A percentile compares a stretch with the other conserved stretches of the same genome.
Conservation (phyloP, 2,888 invertebrate genomes). For the Vanessa cardui region DNA sequence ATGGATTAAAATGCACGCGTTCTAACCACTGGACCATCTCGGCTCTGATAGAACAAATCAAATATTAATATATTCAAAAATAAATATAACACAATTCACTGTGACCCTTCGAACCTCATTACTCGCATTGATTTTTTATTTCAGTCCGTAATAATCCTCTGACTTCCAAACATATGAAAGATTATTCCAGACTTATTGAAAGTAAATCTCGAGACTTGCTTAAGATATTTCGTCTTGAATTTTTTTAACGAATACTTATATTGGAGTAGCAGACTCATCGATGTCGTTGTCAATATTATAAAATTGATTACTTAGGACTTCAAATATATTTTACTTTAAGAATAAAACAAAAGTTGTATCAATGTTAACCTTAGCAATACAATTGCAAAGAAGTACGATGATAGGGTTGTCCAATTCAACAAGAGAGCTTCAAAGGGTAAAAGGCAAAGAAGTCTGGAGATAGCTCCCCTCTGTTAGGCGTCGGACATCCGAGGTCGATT, state of each 20-base stretch:
- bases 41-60: too few relatives aligned
- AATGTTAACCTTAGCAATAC: conserved; percentile 10
- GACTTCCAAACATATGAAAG: background rate
- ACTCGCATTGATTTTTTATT: background rate
- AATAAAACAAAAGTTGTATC: conserved; percentile 6
- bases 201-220: background rate
- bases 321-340: background rate
- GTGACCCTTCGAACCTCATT: background rate
- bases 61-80: background rate
- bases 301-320: background rate
- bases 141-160: background rate
- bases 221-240: background rate
- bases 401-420: conserved; percentile 23
- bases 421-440: conserved; percentile 18
- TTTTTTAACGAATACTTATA: background rate
- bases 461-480: conserved; percentile 38
- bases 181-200: background rate
- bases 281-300: background rate
- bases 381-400: background rate
- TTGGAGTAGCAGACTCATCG: background rate
- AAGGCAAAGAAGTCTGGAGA: conserved; percentile 22
- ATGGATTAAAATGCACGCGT: too few relatives aligned
- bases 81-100: conserved; percentile 1
- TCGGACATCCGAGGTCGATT: conserved; percentile 67
- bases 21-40: too few relatives aligned